A percentile compares a stretch with the other conserved stretches of the same genome.
Evolutionary conservation across 2,797 vertebrate species (phyloP).

Genomic region (Semaprochilodus insignis): DNA sequence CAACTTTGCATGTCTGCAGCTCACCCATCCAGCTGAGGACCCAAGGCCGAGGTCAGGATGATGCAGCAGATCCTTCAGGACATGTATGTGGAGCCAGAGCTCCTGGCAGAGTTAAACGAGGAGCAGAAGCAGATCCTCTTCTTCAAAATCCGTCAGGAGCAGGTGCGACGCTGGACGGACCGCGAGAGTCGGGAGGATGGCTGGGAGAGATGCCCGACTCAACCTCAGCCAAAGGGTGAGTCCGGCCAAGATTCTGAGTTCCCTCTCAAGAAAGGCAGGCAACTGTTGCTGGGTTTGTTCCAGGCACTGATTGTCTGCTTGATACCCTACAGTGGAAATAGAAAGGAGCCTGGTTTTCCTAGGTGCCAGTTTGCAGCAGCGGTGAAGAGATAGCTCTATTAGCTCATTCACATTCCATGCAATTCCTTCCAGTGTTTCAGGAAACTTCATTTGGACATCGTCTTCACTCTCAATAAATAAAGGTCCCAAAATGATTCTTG

Average conservation of each 20-base stretch:
- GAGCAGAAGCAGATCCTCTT: slow-evolving; percentile 88
- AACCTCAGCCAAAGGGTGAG: slow-evolving; percentile 40
- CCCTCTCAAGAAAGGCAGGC: background rate
- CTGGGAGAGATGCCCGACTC: slow-evolving; percentile 59
- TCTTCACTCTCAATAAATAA: too few species aligned
- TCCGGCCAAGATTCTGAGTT: background rate
- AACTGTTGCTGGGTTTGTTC: slow-evolving; percentile 7
- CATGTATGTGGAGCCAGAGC: slow-evolving; percentile 86
- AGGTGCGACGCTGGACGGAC: slow-evolving; percentile 84
- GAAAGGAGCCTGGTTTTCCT: background rate
- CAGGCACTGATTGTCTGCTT: background rate
- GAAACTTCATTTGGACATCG: too few species aligned
- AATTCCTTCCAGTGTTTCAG: too few species aligned
- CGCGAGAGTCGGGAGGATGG: slow-evolving; percentile 67
- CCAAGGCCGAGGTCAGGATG: slow-evolving; percentile 67
- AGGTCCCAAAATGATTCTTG: too few species aligned
- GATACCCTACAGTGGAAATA: background rate
- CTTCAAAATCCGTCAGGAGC: slow-evolving; percentile 89
- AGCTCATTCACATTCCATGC: background rate
- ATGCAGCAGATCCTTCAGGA: slow-evolving; percentile 86
- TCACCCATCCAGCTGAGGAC: background rate
- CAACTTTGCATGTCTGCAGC: background rate
- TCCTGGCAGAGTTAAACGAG: slow-evolving; percentile 85
- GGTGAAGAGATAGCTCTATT: too few species aligned
- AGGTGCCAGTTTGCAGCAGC: background rate